Evolutionary conservation across 2,797 vertebrate genomes (phyloP).

Genomic region (Peromyscus eremicus): DNA sequence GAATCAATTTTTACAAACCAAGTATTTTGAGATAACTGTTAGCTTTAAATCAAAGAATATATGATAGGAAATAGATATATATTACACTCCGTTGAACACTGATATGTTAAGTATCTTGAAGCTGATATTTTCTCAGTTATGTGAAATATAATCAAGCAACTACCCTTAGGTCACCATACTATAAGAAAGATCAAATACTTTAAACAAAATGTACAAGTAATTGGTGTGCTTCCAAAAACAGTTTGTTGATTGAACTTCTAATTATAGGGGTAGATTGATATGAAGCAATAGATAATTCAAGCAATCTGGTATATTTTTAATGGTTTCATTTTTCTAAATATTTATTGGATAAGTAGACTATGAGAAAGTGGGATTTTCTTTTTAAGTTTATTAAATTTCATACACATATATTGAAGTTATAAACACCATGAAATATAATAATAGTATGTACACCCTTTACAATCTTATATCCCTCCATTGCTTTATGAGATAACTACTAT

Average conservation of each 20-base stretch:
- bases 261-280: neutral
- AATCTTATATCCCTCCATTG: neutral
- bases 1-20: neutral
- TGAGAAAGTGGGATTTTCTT: neutral
- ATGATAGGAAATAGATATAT: neutral
- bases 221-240: neutral
- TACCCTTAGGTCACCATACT: neutral
- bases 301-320: neutral
- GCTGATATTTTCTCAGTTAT: constrained; percentile 39
- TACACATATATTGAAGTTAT: neutral
- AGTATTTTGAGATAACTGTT: neutral
- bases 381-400: constrained; percentile 24
- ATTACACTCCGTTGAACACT: neutral
- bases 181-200: neutral
- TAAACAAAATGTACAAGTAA: neutral
- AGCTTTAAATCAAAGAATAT: neutral
- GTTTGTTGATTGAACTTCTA: constrained; percentile 9
- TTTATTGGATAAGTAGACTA: constrained; percentile 21
- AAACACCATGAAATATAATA: neutral
- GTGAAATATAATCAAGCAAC: neutral
- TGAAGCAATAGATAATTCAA: neutral
- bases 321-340: constrained; percentile 7
- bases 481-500: neutral
- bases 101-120: neutral
- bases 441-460: neutral